Percentiles rank a stretch among this genome's conserved stretches.
phyloP scores from a whole-genome alignment of 2,797 vertebrate species.

The Malacoraja senta region DNA sequence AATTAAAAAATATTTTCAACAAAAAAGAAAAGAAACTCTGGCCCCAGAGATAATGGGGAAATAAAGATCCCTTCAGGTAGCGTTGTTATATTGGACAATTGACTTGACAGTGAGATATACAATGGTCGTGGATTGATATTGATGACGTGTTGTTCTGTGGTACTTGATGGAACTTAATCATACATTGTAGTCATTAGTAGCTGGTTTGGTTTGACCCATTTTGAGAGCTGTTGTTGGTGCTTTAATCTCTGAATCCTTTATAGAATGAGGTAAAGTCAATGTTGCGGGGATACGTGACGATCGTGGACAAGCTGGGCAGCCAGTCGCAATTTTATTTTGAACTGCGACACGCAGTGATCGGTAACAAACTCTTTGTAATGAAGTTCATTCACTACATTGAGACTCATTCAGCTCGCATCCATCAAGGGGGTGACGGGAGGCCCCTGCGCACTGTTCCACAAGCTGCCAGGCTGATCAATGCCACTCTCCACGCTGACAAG shows the following conservation, averaged over 20 bases:
- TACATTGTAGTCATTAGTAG: neutral
- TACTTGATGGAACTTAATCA: neutral
- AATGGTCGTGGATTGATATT: neutral
- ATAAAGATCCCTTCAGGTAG: neutral
- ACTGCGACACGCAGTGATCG: neutral
- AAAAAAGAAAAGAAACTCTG: too few species aligned
- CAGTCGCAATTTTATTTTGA: neutral
- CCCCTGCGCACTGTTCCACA: neutral
- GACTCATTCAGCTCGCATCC: neutral
- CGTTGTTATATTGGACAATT: neutral
- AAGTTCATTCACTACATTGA: conserved; percentile 5
- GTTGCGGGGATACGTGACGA: neutral
- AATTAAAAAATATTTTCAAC: too few species aligned
- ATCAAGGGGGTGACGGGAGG: neutral
- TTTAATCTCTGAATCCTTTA: conserved; percentile 5
- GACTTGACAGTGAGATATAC: neutral
- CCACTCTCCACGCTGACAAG: neutral
- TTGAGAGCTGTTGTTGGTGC: neutral
- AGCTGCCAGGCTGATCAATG: neutral
- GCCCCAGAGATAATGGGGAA: neutral
- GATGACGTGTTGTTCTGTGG: neutral
- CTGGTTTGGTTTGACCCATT: neutral
- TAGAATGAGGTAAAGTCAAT: neutral
- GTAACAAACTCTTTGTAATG: conserved; percentile 21
- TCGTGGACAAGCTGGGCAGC: neutral